A percentile compares a stretch with the other conserved stretches of the same genome.
These are phyloP conservation scores for Ploceus nigricollis DNA, from an alignment of 2,113 vertebrate species.

Conservation along the genomic window DNA sequence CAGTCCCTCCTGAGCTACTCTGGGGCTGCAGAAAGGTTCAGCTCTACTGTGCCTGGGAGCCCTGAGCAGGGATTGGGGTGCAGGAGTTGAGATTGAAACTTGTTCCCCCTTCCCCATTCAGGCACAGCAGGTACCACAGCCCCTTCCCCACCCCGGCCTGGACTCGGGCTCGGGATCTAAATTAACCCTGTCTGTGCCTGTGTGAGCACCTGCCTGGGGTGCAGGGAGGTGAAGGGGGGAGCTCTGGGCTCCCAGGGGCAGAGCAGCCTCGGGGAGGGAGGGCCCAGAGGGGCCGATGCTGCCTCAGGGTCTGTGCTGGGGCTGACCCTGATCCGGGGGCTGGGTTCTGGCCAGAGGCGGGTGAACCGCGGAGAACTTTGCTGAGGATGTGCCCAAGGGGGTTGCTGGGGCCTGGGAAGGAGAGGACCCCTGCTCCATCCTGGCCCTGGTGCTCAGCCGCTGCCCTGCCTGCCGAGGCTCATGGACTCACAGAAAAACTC, in stretches of 20 bases:
- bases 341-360: not conserved
- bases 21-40: accelerated
- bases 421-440: not conserved
- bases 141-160: accelerated
- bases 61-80: not conserved
- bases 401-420: not conserved
- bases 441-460: not conserved
- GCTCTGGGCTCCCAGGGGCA: not conserved
- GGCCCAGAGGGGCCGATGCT: accelerated
- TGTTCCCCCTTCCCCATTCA: not conserved
- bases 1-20: accelerated
- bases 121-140: accelerated
- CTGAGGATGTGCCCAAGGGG: accelerated
- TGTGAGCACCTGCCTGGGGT: accelerated
- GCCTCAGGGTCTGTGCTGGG: accelerated
- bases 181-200: accelerated
- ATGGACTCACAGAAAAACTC: accelerated
- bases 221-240: accelerated
- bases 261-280: not conserved
- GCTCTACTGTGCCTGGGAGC: not conserved
- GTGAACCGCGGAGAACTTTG: not conserved
- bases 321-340: accelerated
- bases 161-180: not conserved
- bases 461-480: not conserved
- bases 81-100: too few relatives aligned